These are phyloP conservation scores for Pantelozetes paolii DNA, from an alignment of 2,888 invertebrate genomes.

Conservation along the genomic window DNA sequence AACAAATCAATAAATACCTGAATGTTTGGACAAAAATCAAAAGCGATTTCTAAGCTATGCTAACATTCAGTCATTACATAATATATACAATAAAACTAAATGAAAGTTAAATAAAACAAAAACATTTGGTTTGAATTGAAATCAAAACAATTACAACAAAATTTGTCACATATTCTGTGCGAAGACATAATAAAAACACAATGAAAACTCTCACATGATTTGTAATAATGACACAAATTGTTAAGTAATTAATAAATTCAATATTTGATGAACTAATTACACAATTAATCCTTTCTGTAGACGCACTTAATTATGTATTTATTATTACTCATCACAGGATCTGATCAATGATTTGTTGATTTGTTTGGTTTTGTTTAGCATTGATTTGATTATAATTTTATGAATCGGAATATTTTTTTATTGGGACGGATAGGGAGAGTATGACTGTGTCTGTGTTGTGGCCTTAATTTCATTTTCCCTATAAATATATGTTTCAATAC, in stretches of 20 bases:
- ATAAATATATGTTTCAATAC: conserved; percentile 33
- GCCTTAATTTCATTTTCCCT: conserved; percentile 27
- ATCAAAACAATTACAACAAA: neutral
- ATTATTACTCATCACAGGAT: conserved; percentile 20
- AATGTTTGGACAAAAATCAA: neutral
- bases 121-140: neutral
- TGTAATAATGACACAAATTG: conserved; percentile 30
- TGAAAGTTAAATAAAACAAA: conserved; percentile 3
- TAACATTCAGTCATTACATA: neutral
- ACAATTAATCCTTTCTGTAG: conserved; percentile 33
- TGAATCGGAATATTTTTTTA: conserved; percentile 1
- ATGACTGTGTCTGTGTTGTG: neutral
- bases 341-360: too few relatives aligned
- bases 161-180: neutral
- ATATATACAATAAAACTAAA: neutral
- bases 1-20: conserved; percentile 28
- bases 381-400: conserved; percentile 12
- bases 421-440: neutral
- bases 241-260: conserved; percentile 11
- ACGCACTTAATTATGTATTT: neutral
- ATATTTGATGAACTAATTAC: conserved; percentile 35
- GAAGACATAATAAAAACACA: conserved; percentile 31
- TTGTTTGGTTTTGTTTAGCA: conserved; percentile 1
- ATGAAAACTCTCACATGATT: conserved; percentile 14
- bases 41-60: neutral